Base-by-base conservation (phyloP, 2,113 vertebrate species). In the Pogona vitticeps region DNA sequence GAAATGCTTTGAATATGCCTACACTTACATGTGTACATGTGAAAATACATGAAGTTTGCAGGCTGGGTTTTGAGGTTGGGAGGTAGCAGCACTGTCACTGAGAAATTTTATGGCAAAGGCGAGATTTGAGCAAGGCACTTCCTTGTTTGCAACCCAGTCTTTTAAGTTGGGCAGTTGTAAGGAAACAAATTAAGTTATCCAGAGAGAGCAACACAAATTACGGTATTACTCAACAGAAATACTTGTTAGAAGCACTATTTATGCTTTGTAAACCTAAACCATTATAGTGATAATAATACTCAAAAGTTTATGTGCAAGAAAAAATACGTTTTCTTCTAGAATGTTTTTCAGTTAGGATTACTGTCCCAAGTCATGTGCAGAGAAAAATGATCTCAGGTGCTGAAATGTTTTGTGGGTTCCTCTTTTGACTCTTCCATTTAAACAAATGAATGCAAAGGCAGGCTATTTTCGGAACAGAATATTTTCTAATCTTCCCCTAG, bases 341-440 rank as follows among this genome's bases (percentile, higher is more conserved):
- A 0, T 2, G 79, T 38, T 85, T 6, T 3, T 3, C 4, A 4
- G 2, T 42, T 76, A 1, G 10, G 28, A 63, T 23, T 0, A n/a
- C 15, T 86, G 80, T 38, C 15, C 86, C 82, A 26, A 89, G 1
- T 1, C 28, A 78, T 0, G 3, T 83, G 15, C 26, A 75, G 28
- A 72, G 86, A 28, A n/a, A 52, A 23, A 0, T 2, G 77, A 21
- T 46, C 0, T 1, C 87, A n/a, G 12, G 80, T 78, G 1, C 15
- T 87, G 78, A 84, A 82, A 15, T 36, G 18, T 0, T 52, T 6
- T n/a, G 18, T 2, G 46, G 56, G 1, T 38, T 2, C 5, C 82
- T 40, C 12, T 1, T 56, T 88, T 79, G 84, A 17, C 3, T 0
- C 81, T 18, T 8, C 23, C 26, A 52, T 52, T 52, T 52, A 52